Conservation (phyloP, 2,113 vertebrate genomes). For the Engystomops pustulosus region DNA sequence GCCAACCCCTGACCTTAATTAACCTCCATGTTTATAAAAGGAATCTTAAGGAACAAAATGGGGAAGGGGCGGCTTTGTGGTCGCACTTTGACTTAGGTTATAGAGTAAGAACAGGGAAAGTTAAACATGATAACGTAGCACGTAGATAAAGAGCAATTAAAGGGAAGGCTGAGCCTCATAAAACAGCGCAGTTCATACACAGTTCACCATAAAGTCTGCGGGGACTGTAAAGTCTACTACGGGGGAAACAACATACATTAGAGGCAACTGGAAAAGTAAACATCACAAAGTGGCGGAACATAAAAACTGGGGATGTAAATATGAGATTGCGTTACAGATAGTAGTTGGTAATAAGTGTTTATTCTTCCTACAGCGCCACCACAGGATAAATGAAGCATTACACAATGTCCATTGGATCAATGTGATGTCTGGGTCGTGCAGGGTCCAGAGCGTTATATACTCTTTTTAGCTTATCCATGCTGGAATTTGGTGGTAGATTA, state of each 20-base stretch:
- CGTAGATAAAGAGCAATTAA: neutral
- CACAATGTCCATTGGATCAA: neutral
- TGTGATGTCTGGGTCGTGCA: neutral
- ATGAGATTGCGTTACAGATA: neutral
- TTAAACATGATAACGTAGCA: neutral
- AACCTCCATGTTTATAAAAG: too few relatives aligned
- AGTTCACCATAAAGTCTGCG: neutral
- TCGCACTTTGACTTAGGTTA: neutral
- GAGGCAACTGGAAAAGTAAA: neutral
- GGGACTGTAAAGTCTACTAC: neutral
- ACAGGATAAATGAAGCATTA: neutral
- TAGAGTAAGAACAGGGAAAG: neutral
- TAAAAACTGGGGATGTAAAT: neutral
- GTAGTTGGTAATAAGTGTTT: neutral
- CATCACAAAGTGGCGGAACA: neutral
- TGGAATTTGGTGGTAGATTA: too few relatives aligned
- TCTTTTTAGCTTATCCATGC: neutral
- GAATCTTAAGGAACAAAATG: too few relatives aligned
- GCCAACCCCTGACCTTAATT: neutral
- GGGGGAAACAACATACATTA: neutral
- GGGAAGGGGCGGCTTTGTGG: too few relatives aligned
- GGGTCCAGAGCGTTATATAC: neutral
- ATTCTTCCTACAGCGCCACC: neutral
- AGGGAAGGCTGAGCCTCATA: neutral
- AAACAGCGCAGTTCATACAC: neutral